Base-by-base conservation (phyloP, 2,797 vertebrate species). In the Philypnodon macrostomus region DNA sequence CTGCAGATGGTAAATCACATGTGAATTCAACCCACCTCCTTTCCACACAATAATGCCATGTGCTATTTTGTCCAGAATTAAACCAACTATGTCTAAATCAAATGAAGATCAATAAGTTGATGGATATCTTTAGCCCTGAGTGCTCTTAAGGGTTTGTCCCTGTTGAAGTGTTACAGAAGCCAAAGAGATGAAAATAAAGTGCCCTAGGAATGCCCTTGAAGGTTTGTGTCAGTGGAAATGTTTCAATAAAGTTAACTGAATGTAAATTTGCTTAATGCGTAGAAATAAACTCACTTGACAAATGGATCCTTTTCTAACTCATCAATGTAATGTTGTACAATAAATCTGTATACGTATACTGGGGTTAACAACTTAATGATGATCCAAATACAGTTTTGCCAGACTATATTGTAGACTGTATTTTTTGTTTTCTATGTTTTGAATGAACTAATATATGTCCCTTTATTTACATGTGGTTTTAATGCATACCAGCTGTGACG, bases 101-200 rank as follows among this genome's bases (percentile, higher is more conserved):
- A 66, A 45, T 42, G 49, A 73, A 3, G 19, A 63, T 63, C 44
- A 45, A 47, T 44, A 66, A 71, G 72, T 52, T n/a, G 62, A 79
- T 53, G 70, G 70, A 65, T 80, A 56, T 75, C 61, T 67, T 67
- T 56, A 79, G 73, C 79, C 78, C 79, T 74, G 47, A 63, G 84
- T 78, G 74, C 75, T 79, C 80, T 84, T 81, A 81, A 76, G 44
- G 69, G 75, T 71, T 49, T 72, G 66, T 70, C 69, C 69, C 66
- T 32, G 54, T 45, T 44, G 74, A 80, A 58, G 55, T 50, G 69
- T 72, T 79, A 58, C 79, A 75, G 75, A 81, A 80, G 78, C 87
- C 87, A 88, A 87, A 88, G 82, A 87, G 71, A 61, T 84, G 81
- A 42, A 42, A 23, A 41, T 59, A 79, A 88, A 89, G 87, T 88